Conservation (phyloP, 2,888 invertebrate species). For the Trissolcus brochymenae region DNA sequence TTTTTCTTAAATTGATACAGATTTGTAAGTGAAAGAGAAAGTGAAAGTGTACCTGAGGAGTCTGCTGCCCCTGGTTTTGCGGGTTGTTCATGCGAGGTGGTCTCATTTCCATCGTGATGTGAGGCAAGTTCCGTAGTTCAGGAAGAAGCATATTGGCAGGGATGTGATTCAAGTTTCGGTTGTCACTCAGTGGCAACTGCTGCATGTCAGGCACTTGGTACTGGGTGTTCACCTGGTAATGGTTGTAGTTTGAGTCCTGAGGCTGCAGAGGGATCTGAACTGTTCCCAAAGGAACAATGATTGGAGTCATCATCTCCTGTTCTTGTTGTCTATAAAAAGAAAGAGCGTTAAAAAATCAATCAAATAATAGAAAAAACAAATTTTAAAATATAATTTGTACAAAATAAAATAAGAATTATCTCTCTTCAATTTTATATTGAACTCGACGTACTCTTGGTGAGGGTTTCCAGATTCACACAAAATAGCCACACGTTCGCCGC, state of each 20-base stretch:
- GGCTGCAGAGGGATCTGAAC: conserved; percentile 70
- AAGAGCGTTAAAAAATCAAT: neutral
- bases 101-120: conserved; percentile 69
- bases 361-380: neutral
- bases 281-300: conserved; percentile 71
- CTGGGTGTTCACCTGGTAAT: conserved; percentile 70
- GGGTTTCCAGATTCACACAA: conserved; percentile 89
- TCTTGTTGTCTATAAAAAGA: conserved; percentile 67
- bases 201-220: conserved; percentile 72
- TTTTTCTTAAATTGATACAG: conserved; percentile 1
- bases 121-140: conserved; percentile 68
- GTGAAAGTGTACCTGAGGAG: conserved; percentile 58
- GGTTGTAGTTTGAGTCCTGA: conserved; percentile 69
- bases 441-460: conserved; percentile 78
- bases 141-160: conserved; percentile 65
- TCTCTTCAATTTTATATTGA: neutral
- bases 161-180: conserved; percentile 69
- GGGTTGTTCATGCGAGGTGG: conserved; percentile 66
- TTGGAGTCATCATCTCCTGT: conserved; percentile 72
- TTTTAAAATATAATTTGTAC: neutral
- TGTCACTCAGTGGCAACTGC: conserved; percentile 68
- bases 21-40: conserved; percentile 16
- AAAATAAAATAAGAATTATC: neutral
- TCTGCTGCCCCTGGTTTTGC: conserved; percentile 57
- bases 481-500: conserved; percentile 91